These are phyloP conservation scores for Apomyelois bistriatella DNA, from an alignment of 2,888 invertebrate genomes.

Conservation along the genomic window DNA sequence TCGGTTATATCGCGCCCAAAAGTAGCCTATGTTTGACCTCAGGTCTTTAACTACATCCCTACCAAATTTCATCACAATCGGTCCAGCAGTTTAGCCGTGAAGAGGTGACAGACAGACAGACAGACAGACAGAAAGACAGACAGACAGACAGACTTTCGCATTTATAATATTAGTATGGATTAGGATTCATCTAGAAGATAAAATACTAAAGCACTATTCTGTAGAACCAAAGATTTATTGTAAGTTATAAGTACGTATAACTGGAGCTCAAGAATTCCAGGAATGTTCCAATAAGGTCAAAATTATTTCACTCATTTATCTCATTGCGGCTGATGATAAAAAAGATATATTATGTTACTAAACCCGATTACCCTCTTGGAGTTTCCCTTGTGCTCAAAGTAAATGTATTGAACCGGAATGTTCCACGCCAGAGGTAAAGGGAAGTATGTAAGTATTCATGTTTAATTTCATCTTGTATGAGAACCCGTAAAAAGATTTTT, in stretches of 20 bases:
- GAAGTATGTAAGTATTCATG: slow-evolving; percentile 74
- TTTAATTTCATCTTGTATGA: slow-evolving; percentile 68
- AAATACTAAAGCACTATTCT: too few relatives aligned
- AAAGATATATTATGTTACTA: slow-evolving; percentile 47
- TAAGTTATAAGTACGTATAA: slow-evolving; percentile 16
- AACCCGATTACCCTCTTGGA: slow-evolving; percentile 61
- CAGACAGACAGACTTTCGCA: too few relatives aligned
- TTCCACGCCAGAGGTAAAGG: slow-evolving; percentile 70
- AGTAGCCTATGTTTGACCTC: too few relatives aligned
- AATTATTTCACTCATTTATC: slow-evolving; percentile 50
- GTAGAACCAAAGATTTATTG: background rate
- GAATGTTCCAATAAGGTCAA: slow-evolving; percentile 36
- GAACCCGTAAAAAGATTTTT: slow-evolving; percentile 63
- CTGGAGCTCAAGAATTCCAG: slow-evolving; percentile 21
- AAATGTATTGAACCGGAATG: slow-evolving; percentile 72
- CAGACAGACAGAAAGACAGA: too few relatives aligned
- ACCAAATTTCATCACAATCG: too few relatives aligned
- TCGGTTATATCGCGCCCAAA: too few relatives aligned
- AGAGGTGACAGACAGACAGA: too few relatives aligned
- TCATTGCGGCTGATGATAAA: slow-evolving; percentile 43
- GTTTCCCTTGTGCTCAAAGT: slow-evolving; percentile 71
- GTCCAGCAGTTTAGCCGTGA: too few relatives aligned
- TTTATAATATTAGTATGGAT: too few relatives aligned
- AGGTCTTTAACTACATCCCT: too few relatives aligned
- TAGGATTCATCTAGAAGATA: too few relatives aligned